Percentiles rank a stretch among this genome's conserved stretches.
Evolutionary conservation across 2,888 invertebrate species (phyloP).

Genomic region (Cheiracanthium punctorium): DNA sequence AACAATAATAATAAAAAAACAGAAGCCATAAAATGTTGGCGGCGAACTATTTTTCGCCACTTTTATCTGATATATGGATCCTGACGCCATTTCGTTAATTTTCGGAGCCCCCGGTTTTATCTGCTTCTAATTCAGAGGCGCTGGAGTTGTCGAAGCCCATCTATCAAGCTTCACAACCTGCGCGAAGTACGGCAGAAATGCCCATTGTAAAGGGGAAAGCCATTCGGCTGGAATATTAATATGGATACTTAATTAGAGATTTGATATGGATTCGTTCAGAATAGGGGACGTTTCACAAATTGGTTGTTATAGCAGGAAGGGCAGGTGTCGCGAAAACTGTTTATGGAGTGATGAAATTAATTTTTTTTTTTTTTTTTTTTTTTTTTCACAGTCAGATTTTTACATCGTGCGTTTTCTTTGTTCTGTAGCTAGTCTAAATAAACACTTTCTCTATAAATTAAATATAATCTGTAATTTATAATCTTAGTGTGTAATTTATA

Average conservation of each 20-base stretch:
- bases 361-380: too few species aligned
- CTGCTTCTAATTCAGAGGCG: constrained; percentile 25
- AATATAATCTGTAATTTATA: too few species aligned
- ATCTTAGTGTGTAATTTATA: too few species aligned
- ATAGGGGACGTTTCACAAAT: too few species aligned
- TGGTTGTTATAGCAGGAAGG: too few species aligned
- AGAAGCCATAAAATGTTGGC: neutral
- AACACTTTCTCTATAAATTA: too few species aligned
- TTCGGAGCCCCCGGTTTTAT: constrained; percentile 49
- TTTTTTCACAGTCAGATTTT: too few species aligned
- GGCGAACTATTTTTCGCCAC: constrained; percentile 51
- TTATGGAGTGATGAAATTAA: too few species aligned
- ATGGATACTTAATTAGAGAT: constrained; percentile 56
- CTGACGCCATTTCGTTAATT: constrained; percentile 45
- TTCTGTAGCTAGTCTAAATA: too few species aligned
- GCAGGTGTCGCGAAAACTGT: too few species aligned
- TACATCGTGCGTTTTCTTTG: too few species aligned
- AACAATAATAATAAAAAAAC: constrained; percentile 36
- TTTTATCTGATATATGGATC: constrained; percentile 61
- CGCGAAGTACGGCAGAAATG: neutral
- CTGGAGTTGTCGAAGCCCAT: constrained; percentile 53
- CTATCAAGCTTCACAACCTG: constrained; percentile 31
- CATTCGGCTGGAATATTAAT: constrained; percentile 50
- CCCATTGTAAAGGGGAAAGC: constrained; percentile 41
- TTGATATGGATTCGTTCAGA: constrained; percentile 37